Evolutionary conservation across 2,113 vertebrate species (phyloP).

Genomic region (Irena cyanogastra): DNA sequence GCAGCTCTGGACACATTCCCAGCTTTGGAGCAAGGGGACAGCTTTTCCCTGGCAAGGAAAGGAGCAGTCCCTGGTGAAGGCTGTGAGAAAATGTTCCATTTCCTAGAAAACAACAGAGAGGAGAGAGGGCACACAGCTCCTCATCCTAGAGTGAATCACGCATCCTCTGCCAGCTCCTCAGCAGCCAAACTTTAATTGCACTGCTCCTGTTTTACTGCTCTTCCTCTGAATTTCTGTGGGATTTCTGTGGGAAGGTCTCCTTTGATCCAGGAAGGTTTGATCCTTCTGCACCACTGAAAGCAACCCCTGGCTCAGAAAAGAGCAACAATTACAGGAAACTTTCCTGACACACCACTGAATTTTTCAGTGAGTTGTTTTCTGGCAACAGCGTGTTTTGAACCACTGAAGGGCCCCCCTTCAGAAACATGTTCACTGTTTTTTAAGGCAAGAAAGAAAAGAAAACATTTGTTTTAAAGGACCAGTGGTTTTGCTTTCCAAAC

Average conservation of each 20-base stretch:
- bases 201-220: neutral
- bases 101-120: conserved; percentile 28
- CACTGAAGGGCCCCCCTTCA: neutral
- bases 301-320: neutral
- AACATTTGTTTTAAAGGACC: neutral
- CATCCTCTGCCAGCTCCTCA: neutral
- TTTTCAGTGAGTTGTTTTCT: conserved; percentile 26
- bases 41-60: neutral
- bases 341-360: neutral
- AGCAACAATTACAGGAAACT: conserved; percentile 42
- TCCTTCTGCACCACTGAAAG: neutral
- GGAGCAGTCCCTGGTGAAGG: neutral
- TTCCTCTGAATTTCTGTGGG: neutral
- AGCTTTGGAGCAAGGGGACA: neutral
- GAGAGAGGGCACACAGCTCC: neutral
- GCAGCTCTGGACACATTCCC: neutral
- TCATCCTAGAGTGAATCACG: neutral
- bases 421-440: neutral
- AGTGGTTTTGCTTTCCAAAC: neutral
- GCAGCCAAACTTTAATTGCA: neutral
- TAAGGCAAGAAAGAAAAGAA: neutral
- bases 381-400: neutral
- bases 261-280: neutral
- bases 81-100: neutral
- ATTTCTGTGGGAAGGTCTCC: neutral